phyloP scores from a whole-genome alignment of 2,888 invertebrate genomes.

The Watsonalla binaria region DNA sequence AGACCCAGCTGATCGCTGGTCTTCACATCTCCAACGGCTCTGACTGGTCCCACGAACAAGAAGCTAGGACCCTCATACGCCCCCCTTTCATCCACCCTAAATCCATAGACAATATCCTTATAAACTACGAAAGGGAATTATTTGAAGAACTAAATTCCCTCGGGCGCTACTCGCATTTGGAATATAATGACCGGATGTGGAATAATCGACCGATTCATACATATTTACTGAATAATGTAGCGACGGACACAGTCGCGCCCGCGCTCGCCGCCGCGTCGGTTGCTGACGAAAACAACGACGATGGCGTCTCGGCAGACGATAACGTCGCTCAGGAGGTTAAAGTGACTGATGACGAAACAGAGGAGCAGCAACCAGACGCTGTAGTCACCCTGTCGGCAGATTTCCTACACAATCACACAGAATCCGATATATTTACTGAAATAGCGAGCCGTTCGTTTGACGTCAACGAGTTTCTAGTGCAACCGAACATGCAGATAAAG shows the following conservation, averaged over 20 bases:
- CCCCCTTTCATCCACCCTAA: conserved; percentile 84
- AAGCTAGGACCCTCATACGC: conserved; percentile 75
- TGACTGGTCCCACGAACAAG: conserved; percentile 81
- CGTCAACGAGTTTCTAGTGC: conserved; percentile 63
- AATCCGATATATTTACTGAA: conserved; percentile 62
- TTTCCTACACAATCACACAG: conserved; percentile 54
- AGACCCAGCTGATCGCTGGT: conserved; percentile 73
- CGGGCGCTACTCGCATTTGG: conserved; percentile 66
- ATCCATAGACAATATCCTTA: conserved; percentile 82
- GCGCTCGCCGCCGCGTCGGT: conserved; percentile 50
- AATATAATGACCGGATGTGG: conserved; percentile 69
- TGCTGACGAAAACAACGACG: conserved; percentile 38
- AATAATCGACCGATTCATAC: conserved; percentile 64
- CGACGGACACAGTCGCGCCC: conserved; percentile 65
- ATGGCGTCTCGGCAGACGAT: conserved; percentile 65
- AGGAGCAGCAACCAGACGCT: conserved; percentile 45
- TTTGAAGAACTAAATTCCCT: conserved; percentile 86
- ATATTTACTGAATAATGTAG: conserved; percentile 72
- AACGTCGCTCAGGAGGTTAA: conserved; percentile 71
- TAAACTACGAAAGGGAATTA: conserved; percentile 84
- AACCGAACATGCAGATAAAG: conserved; percentile 64
- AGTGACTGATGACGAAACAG: conserved; percentile 54
- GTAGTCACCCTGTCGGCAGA: conserved; percentile 63
- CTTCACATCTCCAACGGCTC: conserved; percentile 82
- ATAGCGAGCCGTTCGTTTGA: conserved; percentile 65